These are phyloP conservation scores for Philotrypesis tridentata DNA, from an alignment of 1,140 invertebrate genomes.

Conservation along the genomic window DNA sequence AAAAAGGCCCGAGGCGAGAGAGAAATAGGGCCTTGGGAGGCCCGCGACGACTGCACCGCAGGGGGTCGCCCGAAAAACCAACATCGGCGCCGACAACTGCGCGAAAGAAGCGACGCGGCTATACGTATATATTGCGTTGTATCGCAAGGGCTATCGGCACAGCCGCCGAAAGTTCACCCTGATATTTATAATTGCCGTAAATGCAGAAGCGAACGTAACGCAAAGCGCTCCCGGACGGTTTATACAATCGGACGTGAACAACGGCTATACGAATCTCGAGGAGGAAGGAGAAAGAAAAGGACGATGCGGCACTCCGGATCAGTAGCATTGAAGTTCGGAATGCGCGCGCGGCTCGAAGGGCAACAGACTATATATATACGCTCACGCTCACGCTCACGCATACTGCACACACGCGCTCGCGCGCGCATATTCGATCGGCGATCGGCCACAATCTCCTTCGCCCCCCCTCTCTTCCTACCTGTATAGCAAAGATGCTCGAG, in stretches of 20 bases:
- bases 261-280: background rate
- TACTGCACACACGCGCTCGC: background rate
- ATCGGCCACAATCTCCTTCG: conserved; percentile 19
- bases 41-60: conserved; percentile 66
- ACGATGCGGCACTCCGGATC: background rate
- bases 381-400: background rate
- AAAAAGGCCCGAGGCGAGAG: background rate
- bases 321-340: background rate
- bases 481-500: conserved; percentile 55
- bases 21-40: conserved; percentile 50
- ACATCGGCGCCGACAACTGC: conserved; percentile 74
- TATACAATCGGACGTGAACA: too few species aligned
- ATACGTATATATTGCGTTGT: conserved; percentile 53
- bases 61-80: conserved; percentile 70
- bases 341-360: conserved; percentile 9
- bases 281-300: background rate
- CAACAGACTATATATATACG: background rate
- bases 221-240: too few species aligned
- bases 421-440: background rate
- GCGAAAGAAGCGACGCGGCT: conserved; percentile 66
- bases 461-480: background rate
- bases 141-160: too few species aligned
- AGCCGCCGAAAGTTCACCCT: too few species aligned
- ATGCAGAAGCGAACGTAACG: too few species aligned
- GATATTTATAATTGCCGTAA: background rate